Evolutionary conservation across 2,113 vertebrate genomes (phyloP).

Genomic region (Rhea pennata): DNA sequence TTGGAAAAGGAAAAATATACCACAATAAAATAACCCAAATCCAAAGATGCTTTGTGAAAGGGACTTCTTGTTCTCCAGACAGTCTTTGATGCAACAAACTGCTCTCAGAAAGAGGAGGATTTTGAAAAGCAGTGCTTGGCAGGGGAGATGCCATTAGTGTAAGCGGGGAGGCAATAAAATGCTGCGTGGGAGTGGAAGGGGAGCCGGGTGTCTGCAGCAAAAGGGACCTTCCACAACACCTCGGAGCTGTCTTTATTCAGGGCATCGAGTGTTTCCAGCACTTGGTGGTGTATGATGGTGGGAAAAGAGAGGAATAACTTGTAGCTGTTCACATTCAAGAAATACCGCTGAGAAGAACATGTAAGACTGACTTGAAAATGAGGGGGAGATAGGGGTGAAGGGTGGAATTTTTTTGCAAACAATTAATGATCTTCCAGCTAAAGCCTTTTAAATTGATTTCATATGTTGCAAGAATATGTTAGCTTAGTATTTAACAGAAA

Average conservation of each 20-base stretch:
- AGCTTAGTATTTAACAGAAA: background rate
- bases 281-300: conserved; percentile 10
- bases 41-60: background rate
- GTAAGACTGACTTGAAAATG: background rate
- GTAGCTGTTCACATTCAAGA: conserved; percentile 20
- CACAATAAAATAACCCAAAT: background rate
- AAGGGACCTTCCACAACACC: conserved; percentile 51
- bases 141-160: background rate
- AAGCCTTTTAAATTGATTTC: background rate
- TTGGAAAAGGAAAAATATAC: background rate
- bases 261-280: conserved; percentile 41
- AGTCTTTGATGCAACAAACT: background rate
- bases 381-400: fast-evolving
- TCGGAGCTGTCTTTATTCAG: conserved; percentile 44
- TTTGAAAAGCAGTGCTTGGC: background rate
- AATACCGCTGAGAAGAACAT: background rate
- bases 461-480: background rate
- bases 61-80: background rate
- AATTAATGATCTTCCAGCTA: background rate
- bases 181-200: conserved; percentile 22
- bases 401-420: background rate
- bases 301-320: conserved; percentile 37
- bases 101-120: background rate
- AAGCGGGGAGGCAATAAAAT: background rate
- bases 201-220: background rate